Base-by-base conservation (phyloP, 2,888 invertebrate species). In the Iselma pallidipennis region DNA sequence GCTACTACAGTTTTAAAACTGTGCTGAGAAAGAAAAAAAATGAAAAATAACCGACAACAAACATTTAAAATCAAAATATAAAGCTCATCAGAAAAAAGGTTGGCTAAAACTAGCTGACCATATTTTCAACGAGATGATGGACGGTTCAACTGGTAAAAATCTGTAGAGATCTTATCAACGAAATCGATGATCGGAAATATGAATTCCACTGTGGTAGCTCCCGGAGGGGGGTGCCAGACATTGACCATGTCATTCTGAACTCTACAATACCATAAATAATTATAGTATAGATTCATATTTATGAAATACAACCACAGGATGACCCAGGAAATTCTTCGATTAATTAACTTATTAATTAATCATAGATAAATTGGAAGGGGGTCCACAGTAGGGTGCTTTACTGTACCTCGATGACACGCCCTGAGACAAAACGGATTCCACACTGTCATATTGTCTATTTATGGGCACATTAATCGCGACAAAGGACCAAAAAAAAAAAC, bases 171-270 rank as follows among this genome's bases (percentile, higher is more conserved):
- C 78, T 80, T 79, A 80, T 80, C 79, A 74, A 66, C 74, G 75
- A 79, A 80, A 80, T 80, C 80, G 80, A 80, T 78, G 78, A 80
- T 80, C 79, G 79, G 76, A 80, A 78, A 79, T 79, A 78, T 77
- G 78, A 79, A 80, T 79, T 78, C 80, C 70, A 77, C 73, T 72
- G 74, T 70, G 74, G 74, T 76, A 74, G 72, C 71, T 55, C 64
- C 65, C 71, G 66, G 67, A 69, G 72, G 74, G 75, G 73, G 74
- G 73, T 63, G 21, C 57, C 48, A 50, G 59, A 59, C 58, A 45
- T 66, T 60, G 65, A 63, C 56, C 67, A 63, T 71, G 70, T 71
- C 70, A 71, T 71, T 71, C 56, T 29, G 28, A 33, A 28, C 55
- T 53, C 52, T 53, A 57, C 56, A 28, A 45, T 55, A 56, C 51